Base-by-base conservation (phyloP, 2,797 vertebrate species). In the Acipenser oxyrinchus region DNA sequence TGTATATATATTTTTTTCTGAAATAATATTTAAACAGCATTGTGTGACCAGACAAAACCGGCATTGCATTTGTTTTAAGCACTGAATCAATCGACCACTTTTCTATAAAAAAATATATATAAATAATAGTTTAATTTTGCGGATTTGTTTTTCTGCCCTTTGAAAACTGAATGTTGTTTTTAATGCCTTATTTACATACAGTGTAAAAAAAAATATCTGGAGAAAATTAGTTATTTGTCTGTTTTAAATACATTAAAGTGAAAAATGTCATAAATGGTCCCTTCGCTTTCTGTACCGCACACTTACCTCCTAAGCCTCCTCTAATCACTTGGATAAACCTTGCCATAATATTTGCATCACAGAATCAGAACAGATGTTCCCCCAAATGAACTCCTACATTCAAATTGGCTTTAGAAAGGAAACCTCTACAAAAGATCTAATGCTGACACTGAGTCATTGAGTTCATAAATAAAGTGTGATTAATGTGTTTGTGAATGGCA, bases 161-260 rank as follows among this genome's bases (percentile, higher is more conserved):
- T 86, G 84, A 81, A 82, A 84, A 82, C 82, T 86, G 76, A 78
- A 82, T 83, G 69, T 73, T 87, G 81, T 86, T 86, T 84, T 81
- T 37, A 37, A 82, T 86, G 88, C 87, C 79, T 79, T 85, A 77
- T 84, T 79, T 77, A 79, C 78, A 78, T 87, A 87, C 23, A 37
- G 86, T 89, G 86, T 87, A 84, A 84, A 85, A 84, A 84, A 84
- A 50, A 37, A 37, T 18, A 37, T 86, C 83, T 87, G 84, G 78
- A 82, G 72, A 69, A 81, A 81, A 78, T 73, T 86, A 87, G 85
- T 84, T 88, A 37, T 37, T 37, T 37, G 85, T 88, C 81, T 83
- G 86, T 89, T 89, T 89, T 86, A 81, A 81, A 88, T 79, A 87
- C 72, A 76, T 88, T 88, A 87, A 91, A 89, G 86, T 87, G 80